Percentiles rank a stretch among this genome's conserved stretches.
phyloP scores from a whole-genome alignment of 2,797 vertebrate species.

The Calcarius lapponicus region DNA sequence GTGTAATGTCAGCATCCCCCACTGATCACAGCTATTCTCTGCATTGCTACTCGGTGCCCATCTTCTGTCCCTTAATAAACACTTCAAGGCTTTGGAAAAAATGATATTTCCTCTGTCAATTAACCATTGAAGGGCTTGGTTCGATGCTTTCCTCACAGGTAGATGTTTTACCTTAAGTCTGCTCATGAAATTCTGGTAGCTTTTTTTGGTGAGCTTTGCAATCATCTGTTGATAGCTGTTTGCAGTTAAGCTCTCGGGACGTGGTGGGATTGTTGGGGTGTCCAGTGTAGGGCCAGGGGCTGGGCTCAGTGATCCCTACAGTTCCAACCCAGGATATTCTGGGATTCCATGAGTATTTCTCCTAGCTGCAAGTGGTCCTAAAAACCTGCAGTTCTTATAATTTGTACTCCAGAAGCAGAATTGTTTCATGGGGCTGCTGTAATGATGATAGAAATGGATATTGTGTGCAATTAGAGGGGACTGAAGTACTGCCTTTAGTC shows the following conservation, averaged over 20 bases:
- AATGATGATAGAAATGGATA: not conserved
- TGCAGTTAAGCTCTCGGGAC: not conserved
- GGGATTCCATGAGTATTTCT: not conserved
- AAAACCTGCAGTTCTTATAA: not conserved
- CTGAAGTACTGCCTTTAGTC: not conserved
- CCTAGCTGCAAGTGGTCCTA: not conserved
- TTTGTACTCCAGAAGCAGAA: not conserved
- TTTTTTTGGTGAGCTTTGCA: not conserved
- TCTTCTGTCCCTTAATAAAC: not conserved
- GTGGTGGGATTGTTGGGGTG: not conserved
- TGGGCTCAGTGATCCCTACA: not conserved
- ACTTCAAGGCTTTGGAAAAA: not conserved
- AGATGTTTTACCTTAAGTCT: not conserved
- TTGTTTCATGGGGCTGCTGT: not conserved
- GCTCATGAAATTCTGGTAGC: not conserved
- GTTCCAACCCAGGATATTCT: not conserved
- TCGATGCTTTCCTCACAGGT: not conserved
- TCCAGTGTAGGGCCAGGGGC: not conserved
- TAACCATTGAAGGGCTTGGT: not conserved
- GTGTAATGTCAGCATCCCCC: not conserved
- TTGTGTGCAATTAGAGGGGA: not conserved
- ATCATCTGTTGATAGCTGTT: not conserved
- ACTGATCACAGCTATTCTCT: not conserved
- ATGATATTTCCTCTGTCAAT: not conserved
- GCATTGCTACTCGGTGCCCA: not conserved